Base-by-base conservation (phyloP, 2,113 vertebrate genomes). In the Holacanthus passer region DNA sequence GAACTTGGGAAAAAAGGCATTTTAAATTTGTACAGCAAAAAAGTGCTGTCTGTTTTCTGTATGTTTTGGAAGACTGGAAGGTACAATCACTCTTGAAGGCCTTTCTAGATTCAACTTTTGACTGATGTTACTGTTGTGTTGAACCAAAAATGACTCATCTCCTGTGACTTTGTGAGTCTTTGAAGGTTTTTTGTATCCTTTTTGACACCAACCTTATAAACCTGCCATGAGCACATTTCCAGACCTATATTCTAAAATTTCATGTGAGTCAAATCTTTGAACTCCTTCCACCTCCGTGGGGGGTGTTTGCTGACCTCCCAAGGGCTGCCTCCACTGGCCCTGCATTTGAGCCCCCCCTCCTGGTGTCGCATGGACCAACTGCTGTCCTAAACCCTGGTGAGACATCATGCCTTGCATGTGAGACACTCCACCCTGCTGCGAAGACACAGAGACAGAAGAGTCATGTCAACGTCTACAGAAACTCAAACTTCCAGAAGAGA, bases 341-440 rank as follows among this genome's bases (percentile, higher is more conserved):
- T 95, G 95, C 91, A 98, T 96, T 89, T 96, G 97, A 84, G 94
- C 48, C 20, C 96, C 95, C 86, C 95, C 97, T 86, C 93, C 95
- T 89, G 96, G 94, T 3, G 94, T 41, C 2, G 92, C 85, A 78
- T 97, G 97, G 1, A 96, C 96, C 83, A 97, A 88, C 77, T 96
- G 96, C 89, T 96, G 94, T 29, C 96, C 96, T 67, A 97, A 83
- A 5, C 95, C 93, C 91, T 97, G 97, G 84, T 96, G 96, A n/a
- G 96, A 89, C 81, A 96, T 92, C 94, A 97, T 95, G 12, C 94
- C 90, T 13, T 92, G 90, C 92, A 97, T 96, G 88, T 97, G 97
- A 47, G 96, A 94, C 31, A 97, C 96, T 1, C 92, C 95, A 0
- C 92, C 89, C 93, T 97, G 97, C 96, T 97, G 84, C 47, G 27